Evolutionary conservation across 2,113 vertebrate species (phyloP).

Genomic region (Pithys albifrons): DNA sequence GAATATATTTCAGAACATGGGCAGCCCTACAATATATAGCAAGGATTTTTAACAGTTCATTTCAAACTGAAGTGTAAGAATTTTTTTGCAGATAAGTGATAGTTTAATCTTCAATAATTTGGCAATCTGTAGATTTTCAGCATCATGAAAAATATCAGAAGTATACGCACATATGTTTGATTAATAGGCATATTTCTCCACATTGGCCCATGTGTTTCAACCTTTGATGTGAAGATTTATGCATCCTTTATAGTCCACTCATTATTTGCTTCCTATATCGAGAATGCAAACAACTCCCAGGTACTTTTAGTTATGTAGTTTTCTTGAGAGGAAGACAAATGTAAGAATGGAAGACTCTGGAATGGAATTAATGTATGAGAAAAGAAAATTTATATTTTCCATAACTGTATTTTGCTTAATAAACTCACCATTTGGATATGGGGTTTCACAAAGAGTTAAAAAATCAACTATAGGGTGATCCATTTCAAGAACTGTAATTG

Average conservation of each 20-base stretch:
- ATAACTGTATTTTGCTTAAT: not conserved
- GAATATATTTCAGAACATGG: not conserved
- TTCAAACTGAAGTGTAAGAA: not conserved
- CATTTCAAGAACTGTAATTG: conserved; percentile 98
- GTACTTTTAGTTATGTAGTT: not conserved
- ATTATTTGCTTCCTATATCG: not conserved
- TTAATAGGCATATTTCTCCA: not conserved
- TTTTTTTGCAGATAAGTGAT: not conserved
- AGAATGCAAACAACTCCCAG: not conserved
- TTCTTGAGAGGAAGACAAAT: not conserved
- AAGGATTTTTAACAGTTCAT: not conserved
- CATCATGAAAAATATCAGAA: not conserved
- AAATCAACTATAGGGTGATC: conserved; percentile 98
- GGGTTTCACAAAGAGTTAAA: conserved; percentile 95
- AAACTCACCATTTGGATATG: conserved; percentile 93
- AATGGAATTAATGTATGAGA: not conserved
- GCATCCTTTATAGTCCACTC: not conserved
- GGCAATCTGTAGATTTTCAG: not conserved
- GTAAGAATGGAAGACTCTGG: not conserved
- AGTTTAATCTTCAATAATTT: not conserved
- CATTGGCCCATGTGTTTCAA: not conserved
- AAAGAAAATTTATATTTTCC: not conserved
- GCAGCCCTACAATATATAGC: not conserved
- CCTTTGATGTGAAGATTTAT: not conserved
- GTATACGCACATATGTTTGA: not conserved